Conservation (phyloP, 2,113 vertebrate genomes). For the Physeter macrocephalus region DNA sequence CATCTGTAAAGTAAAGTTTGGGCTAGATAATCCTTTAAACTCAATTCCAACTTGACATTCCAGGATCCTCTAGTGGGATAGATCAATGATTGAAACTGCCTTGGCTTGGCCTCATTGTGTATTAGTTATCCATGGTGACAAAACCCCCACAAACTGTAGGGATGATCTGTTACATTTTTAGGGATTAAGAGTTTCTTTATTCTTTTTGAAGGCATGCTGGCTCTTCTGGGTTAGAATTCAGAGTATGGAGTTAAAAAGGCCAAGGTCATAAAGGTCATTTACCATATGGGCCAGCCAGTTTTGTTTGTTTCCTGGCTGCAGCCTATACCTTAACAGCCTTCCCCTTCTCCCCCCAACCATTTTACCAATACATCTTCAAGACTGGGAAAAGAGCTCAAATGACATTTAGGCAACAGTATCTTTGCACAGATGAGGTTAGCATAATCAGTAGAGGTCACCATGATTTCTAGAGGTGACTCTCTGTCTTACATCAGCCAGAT, state of each 20-base stretch:
- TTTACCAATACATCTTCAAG: neutral
- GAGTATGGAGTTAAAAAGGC: slow-evolving; percentile 33
- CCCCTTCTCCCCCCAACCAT: neutral
- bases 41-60: slow-evolving; percentile 6
- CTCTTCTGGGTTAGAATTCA: slow-evolving; percentile 14
- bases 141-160: neutral
- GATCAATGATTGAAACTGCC: neutral
- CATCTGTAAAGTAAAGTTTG: slow-evolving; percentile 31
- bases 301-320: neutral
- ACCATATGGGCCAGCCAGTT: neutral
- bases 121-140: slow-evolving; percentile 7
- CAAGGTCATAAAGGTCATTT: neutral
- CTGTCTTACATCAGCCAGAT: slow-evolving; percentile 17
- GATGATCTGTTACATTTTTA: neutral
- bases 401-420: neutral
- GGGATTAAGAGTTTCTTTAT: slow-evolving; percentile 15
- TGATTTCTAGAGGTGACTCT: neutral
- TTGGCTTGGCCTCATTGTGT: neutral
- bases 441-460: slow-evolving; percentile 29
- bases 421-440: slow-evolving; percentile 17
- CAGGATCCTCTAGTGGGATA: neutral
- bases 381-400: neutral
- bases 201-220: neutral
- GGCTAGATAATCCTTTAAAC: neutral
- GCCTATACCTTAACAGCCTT: neutral